These are phyloP conservation scores for Diacarnus erythraeanus DNA, from an alignment of 37 sponge, comb jelly and placozoan species.

Conservation along the genomic window DNA sequence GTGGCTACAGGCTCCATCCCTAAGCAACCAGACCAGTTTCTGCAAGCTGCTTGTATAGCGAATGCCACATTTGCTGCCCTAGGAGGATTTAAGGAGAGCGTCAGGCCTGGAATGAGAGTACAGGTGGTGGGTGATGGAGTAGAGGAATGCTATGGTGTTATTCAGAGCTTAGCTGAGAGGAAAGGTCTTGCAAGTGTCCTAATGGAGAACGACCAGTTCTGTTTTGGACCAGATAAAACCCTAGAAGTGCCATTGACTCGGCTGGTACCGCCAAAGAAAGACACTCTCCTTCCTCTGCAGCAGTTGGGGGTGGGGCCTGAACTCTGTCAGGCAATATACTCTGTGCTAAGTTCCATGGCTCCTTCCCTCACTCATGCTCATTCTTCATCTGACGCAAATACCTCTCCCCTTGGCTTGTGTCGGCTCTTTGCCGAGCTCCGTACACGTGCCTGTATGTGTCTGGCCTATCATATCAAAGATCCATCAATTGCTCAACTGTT, in stretches of 20 bases:
- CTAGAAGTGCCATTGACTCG: conserved; percentile 79
- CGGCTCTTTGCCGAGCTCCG: conserved; percentile 76
- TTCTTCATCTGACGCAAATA: conserved; percentile 48
- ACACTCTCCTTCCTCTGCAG: conserved; percentile 51
- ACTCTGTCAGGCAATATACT: conserved; percentile 49
- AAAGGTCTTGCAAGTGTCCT: conserved; percentile 76
- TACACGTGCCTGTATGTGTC: conserved; percentile 50
- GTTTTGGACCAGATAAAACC: conserved; percentile 47
- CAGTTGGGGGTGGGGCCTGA: conserved; percentile 33
- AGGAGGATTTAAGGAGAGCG: conserved; percentile 92
- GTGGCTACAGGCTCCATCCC: conserved; percentile 45
- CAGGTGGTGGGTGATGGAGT: conserved; percentile 61
- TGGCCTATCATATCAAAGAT: conserved; percentile 50
- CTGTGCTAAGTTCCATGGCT: conserved; percentile 31
- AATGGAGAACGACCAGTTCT: conserved; percentile 50
- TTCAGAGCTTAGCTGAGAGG: conserved; percentile 70
- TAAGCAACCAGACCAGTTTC: conserved; percentile 35
- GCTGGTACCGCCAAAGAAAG: conserved; percentile 49
- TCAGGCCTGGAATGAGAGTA: conserved; percentile 76
- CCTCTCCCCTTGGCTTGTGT: conserved; percentile 53
- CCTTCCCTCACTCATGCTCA: conserved; percentile 47
- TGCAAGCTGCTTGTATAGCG: conserved; percentile 63
- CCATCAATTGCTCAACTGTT: conserved; percentile 22
- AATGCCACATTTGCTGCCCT: conserved; percentile 92
- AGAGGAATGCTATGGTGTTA: conserved; percentile 48